Evolutionary conservation across 2,113 vertebrate genomes (phyloP).

Genomic region (Chaenogobius annularis): DNA sequence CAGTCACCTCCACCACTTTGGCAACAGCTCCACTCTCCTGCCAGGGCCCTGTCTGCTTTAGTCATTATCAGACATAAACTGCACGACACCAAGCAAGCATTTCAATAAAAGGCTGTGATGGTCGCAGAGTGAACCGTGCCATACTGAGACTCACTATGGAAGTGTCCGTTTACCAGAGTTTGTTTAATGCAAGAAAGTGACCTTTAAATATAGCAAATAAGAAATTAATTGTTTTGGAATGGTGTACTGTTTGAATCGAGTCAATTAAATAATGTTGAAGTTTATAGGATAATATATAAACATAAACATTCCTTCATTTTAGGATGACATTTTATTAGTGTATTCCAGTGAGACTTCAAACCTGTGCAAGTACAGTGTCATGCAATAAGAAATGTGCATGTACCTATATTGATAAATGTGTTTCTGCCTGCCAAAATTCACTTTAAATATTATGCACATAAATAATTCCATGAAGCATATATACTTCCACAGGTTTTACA

Average conservation of each 20-base stretch:
- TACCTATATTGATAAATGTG: background rate
- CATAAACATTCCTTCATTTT: background rate
- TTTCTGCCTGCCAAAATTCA: background rate
- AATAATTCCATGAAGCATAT: background rate
- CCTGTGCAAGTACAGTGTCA: background rate
- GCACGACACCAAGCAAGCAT: conserved; percentile 24
- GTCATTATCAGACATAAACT: conserved; percentile 61
- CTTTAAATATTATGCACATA: background rate
- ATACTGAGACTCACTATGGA: conserved; percentile 60
- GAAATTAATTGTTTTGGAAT: too few relatives aligned
- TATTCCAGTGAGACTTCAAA: background rate
- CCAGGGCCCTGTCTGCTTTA: conserved; percentile 45
- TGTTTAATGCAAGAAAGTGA: conserved; percentile 50
- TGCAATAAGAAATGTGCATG: background rate
- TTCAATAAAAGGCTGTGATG: conserved; percentile 42
- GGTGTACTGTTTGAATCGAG: too few relatives aligned
- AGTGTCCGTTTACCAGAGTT: conserved; percentile 63
- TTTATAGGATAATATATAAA: background rate
- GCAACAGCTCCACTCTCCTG: conserved; percentile 40
- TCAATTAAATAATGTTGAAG: too few relatives aligned
- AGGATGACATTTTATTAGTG: background rate
- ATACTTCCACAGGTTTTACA: background rate
- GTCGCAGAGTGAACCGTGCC: conserved; percentile 42
- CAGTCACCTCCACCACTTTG: conserved; percentile 30
- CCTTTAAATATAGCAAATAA: background rate